phyloP scores from a whole-genome alignment of 2,888 invertebrate genomes.

The Allacma fusca region DNA sequence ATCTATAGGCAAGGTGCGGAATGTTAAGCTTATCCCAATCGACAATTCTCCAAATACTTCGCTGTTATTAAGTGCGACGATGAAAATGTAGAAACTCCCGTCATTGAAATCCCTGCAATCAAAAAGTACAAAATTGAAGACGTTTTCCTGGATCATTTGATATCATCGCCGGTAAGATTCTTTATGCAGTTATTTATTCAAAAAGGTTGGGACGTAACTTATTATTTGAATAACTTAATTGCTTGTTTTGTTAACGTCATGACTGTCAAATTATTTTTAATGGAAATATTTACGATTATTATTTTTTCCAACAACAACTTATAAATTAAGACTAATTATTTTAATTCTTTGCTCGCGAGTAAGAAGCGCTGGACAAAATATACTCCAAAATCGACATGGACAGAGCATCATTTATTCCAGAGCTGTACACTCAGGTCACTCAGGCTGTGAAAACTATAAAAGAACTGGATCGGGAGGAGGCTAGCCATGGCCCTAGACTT shows the following conservation, averaged over 20 bases:
- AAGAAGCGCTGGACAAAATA: conserved; percentile 34
- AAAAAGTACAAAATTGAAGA: conserved; percentile 50
- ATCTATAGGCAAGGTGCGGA: conserved; percentile 71
- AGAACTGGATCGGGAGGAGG: conserved; percentile 48
- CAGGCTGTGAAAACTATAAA: conserved; percentile 47
- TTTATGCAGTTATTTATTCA: too few relatives aligned
- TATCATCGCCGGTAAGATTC: not conserved
- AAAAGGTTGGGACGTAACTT: too few relatives aligned
- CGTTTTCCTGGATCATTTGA: not conserved
- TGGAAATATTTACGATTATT: too few relatives aligned
- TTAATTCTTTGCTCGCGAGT: too few relatives aligned
- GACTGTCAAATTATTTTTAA: conserved; percentile 42
- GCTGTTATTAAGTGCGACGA: conserved; percentile 14
- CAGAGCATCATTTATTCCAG: conserved; percentile 48
- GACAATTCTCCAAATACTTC: conserved; percentile 76
- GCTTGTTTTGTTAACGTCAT: too few relatives aligned
- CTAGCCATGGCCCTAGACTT: not conserved
- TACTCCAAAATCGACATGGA: conserved; percentile 41
- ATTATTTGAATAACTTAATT: too few relatives aligned
- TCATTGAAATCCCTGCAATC: conserved; percentile 53
- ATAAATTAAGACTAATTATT: conserved; percentile 38
- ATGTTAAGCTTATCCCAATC: conserved; percentile 81
- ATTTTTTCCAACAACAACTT: too few relatives aligned
- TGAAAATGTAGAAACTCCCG: conserved; percentile 50
- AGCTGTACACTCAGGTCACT: conserved; percentile 51